Base-by-base conservation (phyloP, 1,140 invertebrate genomes). In the Bombus breviceps region DNA sequence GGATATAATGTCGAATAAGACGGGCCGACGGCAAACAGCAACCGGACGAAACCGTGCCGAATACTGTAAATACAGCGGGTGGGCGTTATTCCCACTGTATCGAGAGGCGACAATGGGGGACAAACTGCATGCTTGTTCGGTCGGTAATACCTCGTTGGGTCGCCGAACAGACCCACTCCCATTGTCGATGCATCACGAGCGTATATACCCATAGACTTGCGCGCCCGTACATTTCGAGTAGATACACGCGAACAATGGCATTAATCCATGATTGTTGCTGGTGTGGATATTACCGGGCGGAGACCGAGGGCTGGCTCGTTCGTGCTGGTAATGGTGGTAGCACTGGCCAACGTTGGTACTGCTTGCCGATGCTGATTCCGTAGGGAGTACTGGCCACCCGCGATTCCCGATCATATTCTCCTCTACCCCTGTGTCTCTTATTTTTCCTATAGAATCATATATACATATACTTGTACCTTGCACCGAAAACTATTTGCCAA, bases 61-160 rank as follows among this genome's bases (percentile, higher is more conserved):
- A 91, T 90, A 91, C 89, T 91, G 83, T 89, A 91, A 90, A 90
- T 90, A 90, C 89, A 90, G 89, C 86, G 89, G 90, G 92, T 93
- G 92, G 92, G 89, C 91, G 93, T 93, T 93, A 94, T 93, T 93
- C 88, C 90, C 90, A 90, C 77, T 92, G 92, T 94, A 94, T 93
- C 94, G 92, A 91, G 91, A 92, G 92, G 81, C 89, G 85, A 91
- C 90, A 91, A 91, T 91, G 89, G 89, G 89, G 87, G 90, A 93
- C 93, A 94, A 94, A 94, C 93, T 93, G 93, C 92, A 93, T 91
- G 92, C 91, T 94, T 94, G 93, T 94, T 94, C 91, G 92, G 92
- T 92, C 87, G 93, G 93, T 93, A 94, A 94, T 94, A 93, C 93
- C 93, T 94, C 92, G 93, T 94, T 93, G 93, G 93, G 92, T 92